Evolutionary conservation across 2,888 invertebrate genomes (phyloP).

Genomic region (Elmis aenea): DNA sequence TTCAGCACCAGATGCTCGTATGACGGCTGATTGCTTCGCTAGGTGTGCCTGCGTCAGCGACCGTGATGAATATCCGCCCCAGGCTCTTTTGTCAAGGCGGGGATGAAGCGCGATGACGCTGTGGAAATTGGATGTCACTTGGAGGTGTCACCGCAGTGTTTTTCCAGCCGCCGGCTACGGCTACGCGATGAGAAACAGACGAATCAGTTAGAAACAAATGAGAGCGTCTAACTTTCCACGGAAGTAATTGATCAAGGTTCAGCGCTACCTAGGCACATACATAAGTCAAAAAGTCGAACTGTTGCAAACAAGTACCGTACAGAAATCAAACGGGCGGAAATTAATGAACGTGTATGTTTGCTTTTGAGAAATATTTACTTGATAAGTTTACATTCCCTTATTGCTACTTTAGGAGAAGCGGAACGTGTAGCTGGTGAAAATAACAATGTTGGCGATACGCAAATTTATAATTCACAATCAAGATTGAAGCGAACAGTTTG

Average conservation of each 20-base stretch:
- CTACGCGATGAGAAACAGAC: slow-evolving; percentile 39
- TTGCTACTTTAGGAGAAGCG: too few relatives aligned
- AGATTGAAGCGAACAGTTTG: too few relatives aligned
- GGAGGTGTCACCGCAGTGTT: slow-evolving; percentile 49
- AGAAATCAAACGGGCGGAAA: slow-evolving; percentile 26
- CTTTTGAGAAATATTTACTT: slow-evolving; percentile 22
- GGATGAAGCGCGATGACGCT: slow-evolving; percentile 43
- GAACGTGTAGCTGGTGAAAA: too few relatives aligned
- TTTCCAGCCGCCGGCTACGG: slow-evolving; percentile 42
- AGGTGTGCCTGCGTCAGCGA: slow-evolving; percentile 33
- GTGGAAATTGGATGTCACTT: slow-evolving; percentile 50
- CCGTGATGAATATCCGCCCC: slow-evolving; percentile 35
- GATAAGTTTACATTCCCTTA: slow-evolving; percentile 19
- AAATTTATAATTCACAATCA: too few relatives aligned
- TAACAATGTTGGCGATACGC: too few relatives aligned
- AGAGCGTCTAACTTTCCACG: slow-evolving; percentile 27
- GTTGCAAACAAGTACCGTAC: slow-evolving; percentile 13
- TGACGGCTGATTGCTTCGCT: slow-evolving; percentile 28
- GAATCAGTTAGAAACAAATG: slow-evolving; percentile 47
- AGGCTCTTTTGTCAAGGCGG: slow-evolving; percentile 29
- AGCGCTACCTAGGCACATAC: slow-evolving; percentile 22
- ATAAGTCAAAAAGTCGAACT: slow-evolving; percentile 17
- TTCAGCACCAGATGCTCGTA: slow-evolving; percentile 24
- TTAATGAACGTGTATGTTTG: slow-evolving; percentile 25
- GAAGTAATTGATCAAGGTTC: slow-evolving; percentile 26